These are phyloP conservation scores for Zele albiditarsus DNA, from an alignment of 2,888 invertebrate species.

Conservation along the genomic window DNA sequence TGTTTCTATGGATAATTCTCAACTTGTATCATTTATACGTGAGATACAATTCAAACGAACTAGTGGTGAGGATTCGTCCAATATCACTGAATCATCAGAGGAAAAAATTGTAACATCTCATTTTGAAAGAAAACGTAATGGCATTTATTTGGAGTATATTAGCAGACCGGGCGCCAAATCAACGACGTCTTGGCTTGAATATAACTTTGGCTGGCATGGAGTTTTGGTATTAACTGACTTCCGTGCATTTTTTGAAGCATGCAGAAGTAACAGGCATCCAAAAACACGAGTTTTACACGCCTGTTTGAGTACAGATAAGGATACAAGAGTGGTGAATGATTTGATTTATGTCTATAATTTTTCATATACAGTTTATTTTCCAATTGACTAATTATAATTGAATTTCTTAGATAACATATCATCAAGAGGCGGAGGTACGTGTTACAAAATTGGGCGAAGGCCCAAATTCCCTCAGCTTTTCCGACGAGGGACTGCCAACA, in stretches of 20 bases:
- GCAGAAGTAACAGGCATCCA: slow-evolving; percentile 71
- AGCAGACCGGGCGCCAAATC: slow-evolving; percentile 79
- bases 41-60: slow-evolving; percentile 79
- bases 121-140: slow-evolving; percentile 72
- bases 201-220: slow-evolving; percentile 83
- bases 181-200: slow-evolving; percentile 83
- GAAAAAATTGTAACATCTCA: slow-evolving; percentile 73
- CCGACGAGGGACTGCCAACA: slow-evolving; percentile 64
- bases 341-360: background rate
- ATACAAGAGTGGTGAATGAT: slow-evolving; percentile 81
- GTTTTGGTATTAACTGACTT: slow-evolving; percentile 85
- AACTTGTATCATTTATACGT: slow-evolving; percentile 83
- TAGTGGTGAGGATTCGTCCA: slow-evolving; percentile 61
- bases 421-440: slow-evolving; percentile 69
- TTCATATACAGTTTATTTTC: background rate
- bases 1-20: slow-evolving; percentile 84
- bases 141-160: slow-evolving; percentile 68
- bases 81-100: slow-evolving; percentile 72
- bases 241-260: slow-evolving; percentile 81
- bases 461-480: slow-evolving; percentile 66
- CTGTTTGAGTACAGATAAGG: slow-evolving; percentile 84
- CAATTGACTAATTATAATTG: slow-evolving; percentile 51
- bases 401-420: slow-evolving; percentile 65
- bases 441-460: slow-evolving; percentile 70
- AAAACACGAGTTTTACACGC: slow-evolving; percentile 82